Percentiles rank a stretch among this genome's conserved stretches.
Conservation (phyloP, 2,888 invertebrate genomes). For the Acanthococcus lagerstroemiae region DNA sequence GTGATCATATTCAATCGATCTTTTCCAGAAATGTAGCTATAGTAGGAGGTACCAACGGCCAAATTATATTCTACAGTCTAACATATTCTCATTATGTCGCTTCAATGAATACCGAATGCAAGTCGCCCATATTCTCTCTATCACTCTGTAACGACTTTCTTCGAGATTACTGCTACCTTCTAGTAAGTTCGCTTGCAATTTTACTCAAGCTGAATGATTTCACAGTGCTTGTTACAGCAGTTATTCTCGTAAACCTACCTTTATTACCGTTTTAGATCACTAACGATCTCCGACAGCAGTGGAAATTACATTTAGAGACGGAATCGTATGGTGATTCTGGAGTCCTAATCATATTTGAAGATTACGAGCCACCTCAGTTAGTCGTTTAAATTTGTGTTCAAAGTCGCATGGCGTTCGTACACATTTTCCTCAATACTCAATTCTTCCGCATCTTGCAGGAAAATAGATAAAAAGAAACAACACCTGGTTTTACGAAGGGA, state of each 20-base stretch:
- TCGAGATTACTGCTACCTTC: constrained; percentile 13
- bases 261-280: constrained; percentile 68
- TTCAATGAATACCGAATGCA: background rate
- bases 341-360: constrained; percentile 10
- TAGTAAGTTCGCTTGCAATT: too few relatives aligned
- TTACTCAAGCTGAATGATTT: too few relatives aligned
- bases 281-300: constrained; percentile 61
- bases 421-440: background rate
- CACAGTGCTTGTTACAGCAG: too few relatives aligned
- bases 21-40: constrained; percentile 40
- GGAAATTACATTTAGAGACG: constrained; percentile 71
- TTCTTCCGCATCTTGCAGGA: background rate
- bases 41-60: constrained; percentile 46
- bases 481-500: background rate
- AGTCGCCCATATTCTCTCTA: constrained; percentile 11
- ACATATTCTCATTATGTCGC: constrained; percentile 6
- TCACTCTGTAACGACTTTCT: constrained; percentile 24
- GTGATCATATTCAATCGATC: background rate
- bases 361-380: constrained; percentile 1
- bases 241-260: too few relatives aligned
- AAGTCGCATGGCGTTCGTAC: too few relatives aligned
- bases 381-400: too few relatives aligned
- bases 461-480: background rate
- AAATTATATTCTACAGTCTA: constrained; percentile 47
- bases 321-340: constrained; percentile 42